Percentiles rank a stretch among this genome's conserved stretches.
Evolutionary conservation across 2,888 invertebrate genomes (phyloP).

Genomic region (Calliopum simillimum): DNA sequence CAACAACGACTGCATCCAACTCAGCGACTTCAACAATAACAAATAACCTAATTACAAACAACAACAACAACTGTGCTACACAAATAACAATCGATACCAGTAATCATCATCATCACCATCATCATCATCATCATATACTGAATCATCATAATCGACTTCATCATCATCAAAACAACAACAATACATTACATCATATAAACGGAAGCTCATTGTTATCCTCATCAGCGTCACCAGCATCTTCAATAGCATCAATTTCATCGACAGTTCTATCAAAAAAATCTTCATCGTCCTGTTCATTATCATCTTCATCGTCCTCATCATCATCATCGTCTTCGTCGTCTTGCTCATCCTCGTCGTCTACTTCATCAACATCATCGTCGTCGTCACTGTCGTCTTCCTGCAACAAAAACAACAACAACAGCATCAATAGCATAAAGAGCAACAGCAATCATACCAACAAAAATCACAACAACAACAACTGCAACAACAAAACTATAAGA

Average conservation of each 20-base stretch:
- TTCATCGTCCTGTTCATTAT: constrained; percentile 38
- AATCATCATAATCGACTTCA: constrained; percentile 25
- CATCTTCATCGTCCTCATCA: constrained; percentile 46
- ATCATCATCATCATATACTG: constrained; percentile 15
- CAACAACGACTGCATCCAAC: constrained; percentile 43
- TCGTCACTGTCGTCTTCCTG: constrained; percentile 20
- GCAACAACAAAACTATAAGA: constrained; percentile 8
- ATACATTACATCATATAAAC: constrained; percentile 56
- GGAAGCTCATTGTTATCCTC: constrained; percentile 41
- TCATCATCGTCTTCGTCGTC: constrained; percentile 37
- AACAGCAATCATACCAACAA: neutral
- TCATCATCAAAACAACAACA: constrained; percentile 31
- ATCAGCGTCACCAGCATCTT: constrained; percentile 57
- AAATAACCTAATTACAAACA: constrained; percentile 59
- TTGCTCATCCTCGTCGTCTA: constrained; percentile 24
- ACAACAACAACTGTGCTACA: constrained; percentile 33
- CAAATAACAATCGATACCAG: constrained; percentile 46
- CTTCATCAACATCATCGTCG: neutral
- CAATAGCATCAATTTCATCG: constrained; percentile 57
- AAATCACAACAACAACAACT: constrained; percentile 16
- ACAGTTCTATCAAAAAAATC: constrained; percentile 55
- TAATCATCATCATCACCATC: constrained; percentile 37
- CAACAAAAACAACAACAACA: constrained; percentile 32
- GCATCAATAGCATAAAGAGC: neutral
- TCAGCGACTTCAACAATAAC: constrained; percentile 49